These are phyloP conservation scores for Bovichtus variegatus DNA, from an alignment of 2,797 vertebrate genomes.

Conservation along the genomic window DNA sequence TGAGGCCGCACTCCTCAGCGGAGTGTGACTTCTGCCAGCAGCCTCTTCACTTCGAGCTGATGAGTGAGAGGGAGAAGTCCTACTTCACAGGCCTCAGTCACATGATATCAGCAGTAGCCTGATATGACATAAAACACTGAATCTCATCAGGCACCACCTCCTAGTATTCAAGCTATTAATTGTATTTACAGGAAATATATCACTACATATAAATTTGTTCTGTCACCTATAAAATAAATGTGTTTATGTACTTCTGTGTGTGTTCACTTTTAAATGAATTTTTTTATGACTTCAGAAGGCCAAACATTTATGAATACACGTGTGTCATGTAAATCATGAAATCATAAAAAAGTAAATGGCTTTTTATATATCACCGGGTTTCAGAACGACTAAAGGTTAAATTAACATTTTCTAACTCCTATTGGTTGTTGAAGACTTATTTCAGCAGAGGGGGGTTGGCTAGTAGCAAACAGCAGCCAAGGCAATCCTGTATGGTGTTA, in stretches of 20 bases:
- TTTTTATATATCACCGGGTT: not conserved
- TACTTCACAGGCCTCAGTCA: slow-evolving; percentile 93
- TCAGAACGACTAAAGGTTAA: slow-evolving; percentile 1
- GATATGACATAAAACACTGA: slow-evolving; percentile 46
- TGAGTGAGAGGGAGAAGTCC: slow-evolving; percentile 92
- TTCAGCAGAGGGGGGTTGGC: not conserved
- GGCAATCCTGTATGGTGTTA: not conserved
- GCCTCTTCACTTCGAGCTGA: slow-evolving; percentile 93
- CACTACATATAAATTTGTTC: not conserved
- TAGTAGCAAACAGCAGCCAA: not conserved
- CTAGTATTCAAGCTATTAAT: slow-evolving; percentile 30
- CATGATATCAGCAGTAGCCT: slow-evolving; percentile 87
- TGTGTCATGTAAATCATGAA: too few relatives aligned
- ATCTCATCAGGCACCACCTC: not conserved
- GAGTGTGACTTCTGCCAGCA: slow-evolving; percentile 93
- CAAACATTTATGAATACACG: not conserved
- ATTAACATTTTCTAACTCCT: not conserved
- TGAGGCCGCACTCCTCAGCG: slow-evolving; percentile 88
- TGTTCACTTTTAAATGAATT: not conserved
- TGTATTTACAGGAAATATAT: slow-evolving; percentile 17
- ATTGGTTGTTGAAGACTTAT: not conserved
- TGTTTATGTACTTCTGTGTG: not conserved
- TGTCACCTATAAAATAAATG: slow-evolving; percentile 18
- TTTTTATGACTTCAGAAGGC: not conserved
- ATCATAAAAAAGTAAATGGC: not conserved